phyloP scores from a whole-genome alignment of 2,797 vertebrate genomes.

The Silurus lanzhouensis region DNA sequence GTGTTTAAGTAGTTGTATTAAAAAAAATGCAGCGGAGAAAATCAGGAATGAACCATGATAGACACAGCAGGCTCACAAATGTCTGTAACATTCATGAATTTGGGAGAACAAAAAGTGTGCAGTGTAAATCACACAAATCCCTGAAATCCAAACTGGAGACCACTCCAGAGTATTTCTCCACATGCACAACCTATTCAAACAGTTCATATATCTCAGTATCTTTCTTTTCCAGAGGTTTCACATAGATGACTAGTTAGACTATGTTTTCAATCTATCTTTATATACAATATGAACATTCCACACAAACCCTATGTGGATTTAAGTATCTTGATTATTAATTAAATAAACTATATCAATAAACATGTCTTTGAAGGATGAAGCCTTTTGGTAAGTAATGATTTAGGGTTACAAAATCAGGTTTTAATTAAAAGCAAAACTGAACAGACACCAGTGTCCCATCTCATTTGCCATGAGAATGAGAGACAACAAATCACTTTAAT shows the following conservation, averaged over 20 bases:
- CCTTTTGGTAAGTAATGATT: slow-evolving; percentile 36
- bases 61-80: slow-evolving; percentile 9
- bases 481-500: slow-evolving; percentile 36
- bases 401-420: slow-evolving; percentile 14
- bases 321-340: slow-evolving; percentile 46
- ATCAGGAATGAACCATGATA: slow-evolving; percentile 7
- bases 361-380: slow-evolving; percentile 28
- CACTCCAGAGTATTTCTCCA: slow-evolving; percentile 33
- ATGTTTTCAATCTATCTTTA: slow-evolving; percentile 50
- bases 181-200: slow-evolving; percentile 35
- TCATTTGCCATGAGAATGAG: slow-evolving; percentile 24
- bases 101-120: slow-evolving; percentile 52
- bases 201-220: slow-evolving; percentile 33
- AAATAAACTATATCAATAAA: slow-evolving; percentile 44
- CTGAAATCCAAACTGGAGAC: slow-evolving; percentile 51
- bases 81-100: slow-evolving; percentile 28
- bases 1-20: slow-evolving; percentile 28
- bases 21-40: slow-evolving; percentile 13
- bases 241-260: slow-evolving; percentile 29
- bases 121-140: slow-evolving; percentile 57
- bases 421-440: slow-evolving; percentile 4
- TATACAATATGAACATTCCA: slow-evolving; percentile 68
- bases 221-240: slow-evolving; percentile 25
- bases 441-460: slow-evolving; percentile 34
- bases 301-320: slow-evolving; percentile 37